A percentile compares a stretch with the other conserved stretches of the same genome.
phyloP scores from a whole-genome alignment of 30 jellyfish, hydroid and myxozoan species.

The Sanderia malayensis region DNA sequence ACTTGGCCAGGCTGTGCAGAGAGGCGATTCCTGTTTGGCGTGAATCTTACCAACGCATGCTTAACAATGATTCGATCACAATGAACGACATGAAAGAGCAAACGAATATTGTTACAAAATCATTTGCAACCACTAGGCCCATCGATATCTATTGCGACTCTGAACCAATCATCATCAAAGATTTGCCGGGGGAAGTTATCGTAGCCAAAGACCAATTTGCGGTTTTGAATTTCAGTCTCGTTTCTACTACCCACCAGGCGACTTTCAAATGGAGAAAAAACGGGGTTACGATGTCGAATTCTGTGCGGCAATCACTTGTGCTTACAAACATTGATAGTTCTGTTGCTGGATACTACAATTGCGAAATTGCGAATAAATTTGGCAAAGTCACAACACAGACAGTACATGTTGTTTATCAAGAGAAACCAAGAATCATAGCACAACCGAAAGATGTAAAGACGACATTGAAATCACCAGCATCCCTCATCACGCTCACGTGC shows the following conservation, averaged over 20 bases:
- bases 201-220: not conserved
- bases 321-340: not conserved
- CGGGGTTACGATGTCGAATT: slow-evolving; percentile 1
- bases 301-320: not conserved
- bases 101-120: not conserved
- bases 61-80: slow-evolving; percentile 4
- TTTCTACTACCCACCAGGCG: slow-evolving; percentile 16
- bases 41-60: slow-evolving; percentile 7
- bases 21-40: slow-evolving; percentile 26
- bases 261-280: slow-evolving; percentile 44
- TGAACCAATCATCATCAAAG: slow-evolving; percentile 35
- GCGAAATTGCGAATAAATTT: slow-evolving; percentile 53
- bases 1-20: slow-evolving; percentile 18
- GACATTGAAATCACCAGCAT: slow-evolving; percentile 18
- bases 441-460: slow-evolving; percentile 43
- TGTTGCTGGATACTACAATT: slow-evolving; percentile 33
- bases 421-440: slow-evolving; percentile 27
- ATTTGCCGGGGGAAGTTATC: slow-evolving; percentile 20
- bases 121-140: slow-evolving; percentile 11
- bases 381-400: slow-evolving; percentile 30
- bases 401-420: slow-evolving; percentile 22
- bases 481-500: slow-evolving; percentile 25
- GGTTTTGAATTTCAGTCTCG: slow-evolving; percentile 11
- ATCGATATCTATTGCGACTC: slow-evolving; percentile 32
- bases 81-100: slow-evolving; percentile 8